Evolutionary conservation across 2,113 vertebrate genomes (phyloP).

Genomic region (Brevimyrus niger): DNA sequence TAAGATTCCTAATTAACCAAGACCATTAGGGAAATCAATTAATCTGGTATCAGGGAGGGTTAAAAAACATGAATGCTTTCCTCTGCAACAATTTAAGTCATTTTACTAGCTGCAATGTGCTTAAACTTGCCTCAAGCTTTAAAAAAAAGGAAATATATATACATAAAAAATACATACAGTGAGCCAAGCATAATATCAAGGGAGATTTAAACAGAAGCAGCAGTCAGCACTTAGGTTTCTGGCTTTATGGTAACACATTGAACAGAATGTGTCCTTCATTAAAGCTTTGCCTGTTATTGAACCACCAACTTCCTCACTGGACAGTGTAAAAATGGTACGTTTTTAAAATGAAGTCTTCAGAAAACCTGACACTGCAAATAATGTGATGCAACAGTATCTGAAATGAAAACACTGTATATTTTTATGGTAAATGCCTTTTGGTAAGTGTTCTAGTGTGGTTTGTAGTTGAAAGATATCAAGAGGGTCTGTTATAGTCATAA

Average conservation of each 20-base stretch:
- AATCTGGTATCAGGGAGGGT: conserved; percentile 43
- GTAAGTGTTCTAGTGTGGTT: background rate
- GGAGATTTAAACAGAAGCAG: background rate
- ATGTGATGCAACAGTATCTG: background rate
- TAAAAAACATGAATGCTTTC: conserved; percentile 40
- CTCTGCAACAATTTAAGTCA: conserved; percentile 36
- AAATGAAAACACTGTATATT: background rate
- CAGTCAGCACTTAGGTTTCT: background rate
- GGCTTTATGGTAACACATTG: background rate
- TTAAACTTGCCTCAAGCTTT: conserved; percentile 20
- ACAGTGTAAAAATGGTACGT: background rate
- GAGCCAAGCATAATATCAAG: background rate
- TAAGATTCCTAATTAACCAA: conserved; percentile 54
- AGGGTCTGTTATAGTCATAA: background rate
- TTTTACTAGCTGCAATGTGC: conserved; percentile 48
- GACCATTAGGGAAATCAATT: conserved; percentile 47
- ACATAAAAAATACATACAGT: no score
- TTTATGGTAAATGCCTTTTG: background rate
- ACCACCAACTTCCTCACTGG: background rate
- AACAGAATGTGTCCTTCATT: background rate
- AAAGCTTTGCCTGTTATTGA: background rate
- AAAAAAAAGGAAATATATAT: no score
- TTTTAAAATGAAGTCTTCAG: background rate
- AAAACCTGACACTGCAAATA: background rate
- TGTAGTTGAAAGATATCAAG: background rate